Conservation (phyloP, 2,797 vertebrate genomes). For the Sebastes steindachneri region DNA sequence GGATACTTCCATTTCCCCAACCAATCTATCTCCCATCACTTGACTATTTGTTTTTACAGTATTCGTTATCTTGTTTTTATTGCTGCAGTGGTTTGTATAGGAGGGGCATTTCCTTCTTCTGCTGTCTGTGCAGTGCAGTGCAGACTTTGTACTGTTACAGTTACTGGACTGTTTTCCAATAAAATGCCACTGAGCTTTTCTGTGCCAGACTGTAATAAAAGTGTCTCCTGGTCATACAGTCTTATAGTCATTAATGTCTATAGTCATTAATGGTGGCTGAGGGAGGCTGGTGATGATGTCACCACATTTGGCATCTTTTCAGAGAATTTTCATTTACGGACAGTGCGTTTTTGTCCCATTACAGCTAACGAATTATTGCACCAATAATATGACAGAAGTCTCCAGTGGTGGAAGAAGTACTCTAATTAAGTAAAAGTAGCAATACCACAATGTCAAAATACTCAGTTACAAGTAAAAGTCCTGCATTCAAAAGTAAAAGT, state of each 20-base stretch:
- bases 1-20: neutral
- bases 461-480: no score
- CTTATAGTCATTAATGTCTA: slow-evolving; percentile 1
- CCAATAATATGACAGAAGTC: neutral
- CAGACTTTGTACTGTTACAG: slow-evolving; percentile 27
- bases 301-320: slow-evolving; percentile 17
- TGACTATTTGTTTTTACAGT: slow-evolving; percentile 5
- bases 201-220: slow-evolving; percentile 51
- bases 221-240: slow-evolving; percentile 31
- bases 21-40: slow-evolving; percentile 9
- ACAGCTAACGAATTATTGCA: neutral
- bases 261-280: slow-evolving; percentile 25
- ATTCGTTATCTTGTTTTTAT: neutral
- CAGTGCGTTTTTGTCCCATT: neutral
- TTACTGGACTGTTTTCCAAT: slow-evolving; percentile 34
- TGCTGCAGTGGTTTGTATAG: neutral
- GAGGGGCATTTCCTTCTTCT: neutral
- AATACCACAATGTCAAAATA: no score
- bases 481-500: no score
- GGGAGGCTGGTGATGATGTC: slow-evolving; percentile 17
- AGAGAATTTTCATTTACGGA: neutral
- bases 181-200: slow-evolving; percentile 32
- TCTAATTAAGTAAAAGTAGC: neutral
- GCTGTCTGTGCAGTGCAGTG: neutral
- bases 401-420: neutral